Evolutionary conservation across 2,113 vertebrate species (phyloP).

Genomic region (Malurus cyaneus): DNA sequence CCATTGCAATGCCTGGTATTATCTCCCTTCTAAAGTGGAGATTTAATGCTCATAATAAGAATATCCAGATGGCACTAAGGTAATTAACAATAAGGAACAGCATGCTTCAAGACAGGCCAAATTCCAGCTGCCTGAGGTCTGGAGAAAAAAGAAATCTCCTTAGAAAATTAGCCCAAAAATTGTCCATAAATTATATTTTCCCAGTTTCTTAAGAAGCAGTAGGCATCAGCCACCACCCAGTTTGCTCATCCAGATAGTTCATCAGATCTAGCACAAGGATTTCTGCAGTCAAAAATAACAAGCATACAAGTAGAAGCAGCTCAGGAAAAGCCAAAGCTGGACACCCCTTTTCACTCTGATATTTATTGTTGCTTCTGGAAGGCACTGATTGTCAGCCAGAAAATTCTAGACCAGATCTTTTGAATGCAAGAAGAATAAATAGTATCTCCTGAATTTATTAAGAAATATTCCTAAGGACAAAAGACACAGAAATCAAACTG

Average conservation of each 20-base stretch:
- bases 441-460: not conserved
- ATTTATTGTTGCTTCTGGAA: not conserved
- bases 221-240: not conserved
- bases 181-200: not conserved
- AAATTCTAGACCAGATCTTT: not conserved
- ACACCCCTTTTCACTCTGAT: not conserved
- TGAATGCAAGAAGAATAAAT: not conserved
- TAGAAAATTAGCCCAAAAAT: not conserved
- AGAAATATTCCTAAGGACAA: not conserved
- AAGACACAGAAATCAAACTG: not conserved
- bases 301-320: constrained; percentile 3
- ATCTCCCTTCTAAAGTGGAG: not conserved
- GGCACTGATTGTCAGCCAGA: not conserved
- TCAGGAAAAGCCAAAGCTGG: not conserved
- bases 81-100: constrained; percentile 27
- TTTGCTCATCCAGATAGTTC: not conserved
- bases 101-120: not conserved
- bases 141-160: constrained; percentile 3
- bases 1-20: not conserved
- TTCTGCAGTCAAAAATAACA: not conserved
- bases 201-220: not conserved
- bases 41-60: not conserved
- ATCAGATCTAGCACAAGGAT: not conserved
- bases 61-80: constrained; percentile 22
- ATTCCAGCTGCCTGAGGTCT: constrained; percentile 7